Percentiles rank a stretch among this genome's conserved stretches.
phyloP scores from a whole-genome alignment of 2,888 invertebrate species.

The Aproaerema taeniolella region DNA sequence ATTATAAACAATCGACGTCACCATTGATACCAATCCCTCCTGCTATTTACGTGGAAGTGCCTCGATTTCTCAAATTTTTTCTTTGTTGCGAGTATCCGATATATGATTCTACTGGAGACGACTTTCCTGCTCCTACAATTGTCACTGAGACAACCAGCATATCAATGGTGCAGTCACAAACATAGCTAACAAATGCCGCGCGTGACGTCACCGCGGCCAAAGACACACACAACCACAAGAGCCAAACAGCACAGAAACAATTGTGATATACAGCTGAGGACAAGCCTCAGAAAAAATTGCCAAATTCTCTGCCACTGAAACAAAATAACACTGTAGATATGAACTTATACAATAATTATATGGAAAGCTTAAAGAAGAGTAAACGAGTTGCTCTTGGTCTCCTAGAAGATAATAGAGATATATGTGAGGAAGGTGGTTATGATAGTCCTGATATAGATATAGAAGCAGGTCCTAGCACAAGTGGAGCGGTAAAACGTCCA shows the following conservation, averaged over 20 bases:
- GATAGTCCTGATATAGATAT: constrained; percentile 37
- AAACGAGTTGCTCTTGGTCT: constrained; percentile 59
- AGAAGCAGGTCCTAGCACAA: constrained; percentile 50
- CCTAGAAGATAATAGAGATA: constrained; percentile 58
- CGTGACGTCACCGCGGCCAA: constrained; percentile 61
- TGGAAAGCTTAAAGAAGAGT: constrained; percentile 61
- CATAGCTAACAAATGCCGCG: constrained; percentile 81
- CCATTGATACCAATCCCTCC: constrained; percentile 93
- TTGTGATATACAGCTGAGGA: constrained; percentile 72
- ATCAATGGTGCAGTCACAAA: constrained; percentile 82
- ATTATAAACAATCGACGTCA: constrained; percentile 92
- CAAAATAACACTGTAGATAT: constrained; percentile 66
- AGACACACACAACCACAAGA: constrained; percentile 40
- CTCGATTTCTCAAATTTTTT: constrained; percentile 87
- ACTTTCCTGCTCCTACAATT: constrained; percentile 78
- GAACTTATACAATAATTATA: constrained; percentile 63
- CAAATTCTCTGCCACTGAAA: constrained; percentile 65
- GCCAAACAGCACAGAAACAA: constrained; percentile 48
- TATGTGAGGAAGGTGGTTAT: constrained; percentile 26
- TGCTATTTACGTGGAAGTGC: constrained; percentile 91
- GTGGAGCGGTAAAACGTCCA: constrained; percentile 44
- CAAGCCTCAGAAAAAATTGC: constrained; percentile 54
- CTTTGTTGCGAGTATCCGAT: constrained; percentile 93
- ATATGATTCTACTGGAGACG: constrained; percentile 86
- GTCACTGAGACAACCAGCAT: constrained; percentile 84